phyloP scores from a whole-genome alignment of 2,888 invertebrate genomes.

The Aspidiotus destructor region DNA sequence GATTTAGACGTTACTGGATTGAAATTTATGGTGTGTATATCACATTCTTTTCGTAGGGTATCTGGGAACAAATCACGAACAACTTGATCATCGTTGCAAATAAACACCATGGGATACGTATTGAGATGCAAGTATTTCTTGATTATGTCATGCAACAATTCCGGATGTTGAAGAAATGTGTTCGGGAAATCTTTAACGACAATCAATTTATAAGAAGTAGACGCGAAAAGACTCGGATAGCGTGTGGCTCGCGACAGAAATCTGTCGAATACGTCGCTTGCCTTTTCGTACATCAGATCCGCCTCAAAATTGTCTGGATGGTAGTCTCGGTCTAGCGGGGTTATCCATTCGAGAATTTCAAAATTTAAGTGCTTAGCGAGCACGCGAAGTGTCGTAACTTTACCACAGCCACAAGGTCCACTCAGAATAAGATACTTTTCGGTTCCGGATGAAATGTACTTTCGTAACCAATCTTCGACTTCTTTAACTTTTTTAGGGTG shows the following conservation, averaged over 20 bases:
- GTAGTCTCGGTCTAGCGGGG: conserved; percentile 60
- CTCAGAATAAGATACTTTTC: conserved; percentile 51
- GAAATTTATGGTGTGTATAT: conserved; percentile 34
- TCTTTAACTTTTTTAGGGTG: conserved; percentile 65
- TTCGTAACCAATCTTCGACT: conserved; percentile 46
- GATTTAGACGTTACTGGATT: conserved; percentile 33
- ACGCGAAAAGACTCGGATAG: conserved; percentile 44
- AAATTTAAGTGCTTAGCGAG: conserved; percentile 54
- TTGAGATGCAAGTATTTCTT: conserved; percentile 18
- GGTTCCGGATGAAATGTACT: not conserved
- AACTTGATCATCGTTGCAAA: conserved; percentile 34
- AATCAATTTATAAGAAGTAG: conserved; percentile 28
- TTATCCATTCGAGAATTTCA: conserved; percentile 69
- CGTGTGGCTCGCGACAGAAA: conserved; percentile 69
- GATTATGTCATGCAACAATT: conserved; percentile 35
- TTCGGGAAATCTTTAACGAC: conserved; percentile 36
- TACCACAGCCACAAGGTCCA: conserved; percentile 78
- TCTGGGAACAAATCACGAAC: conserved; percentile 32
- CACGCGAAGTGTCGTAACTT: conserved; percentile 61
- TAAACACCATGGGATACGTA: conserved; percentile 33
- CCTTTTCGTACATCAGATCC: conserved; percentile 25
- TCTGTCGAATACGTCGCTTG: conserved; percentile 50
- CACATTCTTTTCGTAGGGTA: conserved; percentile 17
- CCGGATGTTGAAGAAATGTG: conserved; percentile 33
- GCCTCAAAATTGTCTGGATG: conserved; percentile 37